phyloP scores from a whole-genome alignment of 2,888 invertebrate genomes.

The Dolomedes plantarius region DNA sequence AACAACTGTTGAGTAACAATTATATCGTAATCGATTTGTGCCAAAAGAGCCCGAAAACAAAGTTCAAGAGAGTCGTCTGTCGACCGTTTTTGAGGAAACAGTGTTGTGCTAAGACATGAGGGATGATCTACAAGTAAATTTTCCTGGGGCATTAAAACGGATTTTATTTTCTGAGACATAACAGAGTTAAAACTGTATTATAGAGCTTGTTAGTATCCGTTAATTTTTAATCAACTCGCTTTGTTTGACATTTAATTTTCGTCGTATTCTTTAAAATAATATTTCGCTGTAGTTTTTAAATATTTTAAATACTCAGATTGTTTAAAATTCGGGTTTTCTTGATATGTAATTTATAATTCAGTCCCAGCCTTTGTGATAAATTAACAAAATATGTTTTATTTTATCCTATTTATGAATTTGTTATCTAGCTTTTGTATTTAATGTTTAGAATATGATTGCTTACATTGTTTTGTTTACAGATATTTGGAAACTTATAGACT shows the following conservation, averaged over 20 bases:
- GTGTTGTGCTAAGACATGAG: neutral
- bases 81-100: neutral
- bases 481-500: neutral
- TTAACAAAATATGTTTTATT: neutral
- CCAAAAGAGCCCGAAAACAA: slow-evolving; percentile 1
- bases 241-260: neutral
- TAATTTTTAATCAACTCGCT: neutral
- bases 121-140: neutral
- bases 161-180: neutral
- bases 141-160: neutral
- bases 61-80: neutral
- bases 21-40: neutral
- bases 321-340: too few species aligned
- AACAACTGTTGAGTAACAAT: too few species aligned
- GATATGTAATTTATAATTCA: too few species aligned
- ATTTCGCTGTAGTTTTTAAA: neutral
- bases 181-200: neutral
- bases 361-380: too few species aligned
- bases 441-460: neutral
- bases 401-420: neutral
- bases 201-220: neutral
- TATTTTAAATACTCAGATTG: too few species aligned
- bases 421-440: neutral
- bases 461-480: neutral
- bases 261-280: neutral